Conservation (phyloP, 2,113 vertebrate species). For the Sphyrna mokarran region DNA sequence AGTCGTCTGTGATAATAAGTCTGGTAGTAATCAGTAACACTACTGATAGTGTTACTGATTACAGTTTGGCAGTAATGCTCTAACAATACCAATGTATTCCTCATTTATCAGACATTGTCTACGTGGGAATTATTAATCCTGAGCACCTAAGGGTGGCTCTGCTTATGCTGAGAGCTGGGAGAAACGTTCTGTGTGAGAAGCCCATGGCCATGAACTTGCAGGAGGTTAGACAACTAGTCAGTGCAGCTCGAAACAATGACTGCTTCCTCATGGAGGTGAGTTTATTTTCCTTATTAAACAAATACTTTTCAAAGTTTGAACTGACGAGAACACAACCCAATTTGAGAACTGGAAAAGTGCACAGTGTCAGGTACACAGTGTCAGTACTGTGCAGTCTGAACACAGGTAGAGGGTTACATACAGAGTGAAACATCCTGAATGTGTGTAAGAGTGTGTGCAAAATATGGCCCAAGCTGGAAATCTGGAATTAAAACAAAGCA, state of each 20-base stretch:
- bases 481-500: no score
- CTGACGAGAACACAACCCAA: not conserved
- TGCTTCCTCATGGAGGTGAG: constrained; percentile 57
- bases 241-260: constrained; percentile 50
- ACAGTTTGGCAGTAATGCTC: no score
- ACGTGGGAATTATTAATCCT: constrained; percentile 55
- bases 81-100: not conserved
- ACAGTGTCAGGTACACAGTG: not conserved
- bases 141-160: constrained; percentile 50
- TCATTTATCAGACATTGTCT: constrained; percentile 54
- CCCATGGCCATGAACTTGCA: constrained; percentile 69
- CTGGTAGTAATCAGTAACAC: no score
- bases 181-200: constrained; percentile 76
- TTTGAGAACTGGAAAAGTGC: not conserved
- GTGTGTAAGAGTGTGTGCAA: no score
- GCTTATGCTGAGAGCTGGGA: constrained; percentile 61
- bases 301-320: not conserved
- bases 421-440: not conserved
- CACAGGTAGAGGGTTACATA: not conserved
- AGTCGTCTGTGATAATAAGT: no score
- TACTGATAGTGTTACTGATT: no score
- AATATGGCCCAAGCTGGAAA: no score
- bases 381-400: not conserved
- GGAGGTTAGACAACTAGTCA: constrained; percentile 62
- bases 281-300: not conserved